Evolutionary conservation across 2,888 invertebrate genomes (phyloP).

Genomic region (Thyatira batis): DNA sequence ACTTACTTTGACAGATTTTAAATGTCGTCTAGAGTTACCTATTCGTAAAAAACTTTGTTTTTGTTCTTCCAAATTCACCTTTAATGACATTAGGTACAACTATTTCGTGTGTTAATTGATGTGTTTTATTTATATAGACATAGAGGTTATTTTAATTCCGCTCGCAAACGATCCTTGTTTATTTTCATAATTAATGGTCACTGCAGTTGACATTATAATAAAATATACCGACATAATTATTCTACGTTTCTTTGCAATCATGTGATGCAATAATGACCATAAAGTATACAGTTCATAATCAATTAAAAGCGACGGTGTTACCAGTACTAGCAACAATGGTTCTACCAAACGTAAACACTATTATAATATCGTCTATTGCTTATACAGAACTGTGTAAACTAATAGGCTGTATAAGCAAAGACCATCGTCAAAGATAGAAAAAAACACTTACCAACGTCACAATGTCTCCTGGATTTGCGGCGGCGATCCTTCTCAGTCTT

Average conservation of each 20-base stretch:
- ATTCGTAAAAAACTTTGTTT: too few species aligned
- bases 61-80: background rate
- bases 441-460: slow-evolving; percentile 87
- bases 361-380: background rate
- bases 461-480: slow-evolving; percentile 87
- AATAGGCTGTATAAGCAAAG: background rate
- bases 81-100: background rate
- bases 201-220: background rate
- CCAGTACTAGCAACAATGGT: background rate
- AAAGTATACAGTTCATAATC: background rate
- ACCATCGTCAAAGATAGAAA: slow-evolving; percentile 9
- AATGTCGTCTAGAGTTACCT: background rate
- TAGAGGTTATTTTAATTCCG: slow-evolving; percentile 24
- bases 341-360: background rate
- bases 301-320: background rate
- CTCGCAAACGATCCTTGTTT: slow-evolving; percentile 13
- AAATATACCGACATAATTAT: background rate
- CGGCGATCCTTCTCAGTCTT: slow-evolving; percentile 85
- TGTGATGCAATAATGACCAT: background rate
- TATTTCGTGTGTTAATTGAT: slow-evolving; percentile 18
- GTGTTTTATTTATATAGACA: slow-evolving; percentile 4
- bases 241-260: background rate
- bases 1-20: too few species aligned
- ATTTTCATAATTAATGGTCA: background rate
- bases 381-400: background rate